Conservation (phyloP, 2,888 invertebrate species). For the Synanthedon myopaeformis region DNA sequence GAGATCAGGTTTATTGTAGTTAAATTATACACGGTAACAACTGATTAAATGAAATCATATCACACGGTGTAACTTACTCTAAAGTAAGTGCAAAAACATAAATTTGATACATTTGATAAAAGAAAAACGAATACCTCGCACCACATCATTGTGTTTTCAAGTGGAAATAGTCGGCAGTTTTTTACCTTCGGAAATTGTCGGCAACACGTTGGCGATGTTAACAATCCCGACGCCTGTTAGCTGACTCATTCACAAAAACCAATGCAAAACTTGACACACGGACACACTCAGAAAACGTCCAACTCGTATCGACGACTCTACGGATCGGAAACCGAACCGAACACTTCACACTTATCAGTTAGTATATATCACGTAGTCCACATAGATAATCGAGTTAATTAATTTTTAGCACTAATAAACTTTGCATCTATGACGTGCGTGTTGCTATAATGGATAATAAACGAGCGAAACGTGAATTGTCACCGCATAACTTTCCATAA, state of each 20-base stretch:
- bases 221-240: slow-evolving; percentile 66
- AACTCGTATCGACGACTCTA: slow-evolving; percentile 23
- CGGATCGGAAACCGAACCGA: slow-evolving; percentile 28
- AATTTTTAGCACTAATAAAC: slow-evolving; percentile 36
- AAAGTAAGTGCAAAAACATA: too few species aligned
- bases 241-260: slow-evolving; percentile 67
- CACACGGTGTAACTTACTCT: too few species aligned
- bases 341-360: slow-evolving; percentile 53
- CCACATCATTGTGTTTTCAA: too few species aligned
- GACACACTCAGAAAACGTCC: slow-evolving; percentile 40
- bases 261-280: slow-evolving; percentile 26
- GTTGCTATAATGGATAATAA: background rate
- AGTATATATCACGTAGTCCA: slow-evolving; percentile 48
- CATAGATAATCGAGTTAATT: slow-evolving; percentile 42
- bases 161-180: background rate
- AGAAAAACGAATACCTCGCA: too few species aligned
- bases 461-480: slow-evolving; percentile 21
- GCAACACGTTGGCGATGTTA: slow-evolving; percentile 65
- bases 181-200: slow-evolving; percentile 65
- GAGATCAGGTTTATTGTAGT: too few species aligned
- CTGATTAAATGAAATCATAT: too few species aligned
- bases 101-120: too few species aligned
- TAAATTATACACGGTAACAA: too few species aligned
- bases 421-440: slow-evolving; percentile 17
- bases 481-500: slow-evolving; percentile 43